A percentile compares a stretch with the other conserved stretches of the same genome.
phyloP scores from a whole-genome alignment of 2,797 vertebrate genomes.

The Periophthalmus magnuspinnatus region DNA sequence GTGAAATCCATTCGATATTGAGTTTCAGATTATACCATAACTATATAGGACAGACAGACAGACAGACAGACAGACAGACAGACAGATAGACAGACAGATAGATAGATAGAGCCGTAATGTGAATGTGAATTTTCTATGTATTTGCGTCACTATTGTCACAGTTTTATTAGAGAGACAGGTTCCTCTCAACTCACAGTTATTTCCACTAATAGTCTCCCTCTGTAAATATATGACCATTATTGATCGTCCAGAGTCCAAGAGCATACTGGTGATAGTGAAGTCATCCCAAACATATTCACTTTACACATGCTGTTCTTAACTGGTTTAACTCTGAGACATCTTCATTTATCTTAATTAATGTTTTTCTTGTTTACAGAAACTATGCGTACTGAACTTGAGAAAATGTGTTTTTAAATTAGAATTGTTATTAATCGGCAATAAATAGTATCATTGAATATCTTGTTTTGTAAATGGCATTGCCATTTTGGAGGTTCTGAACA shows the following conservation, averaged over 20 bases:
- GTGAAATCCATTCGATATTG: no score
- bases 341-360: background rate
- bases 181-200: constrained; percentile 24
- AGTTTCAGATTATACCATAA: no score
- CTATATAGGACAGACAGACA: no score
- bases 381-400: background rate
- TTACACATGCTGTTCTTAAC: background rate
- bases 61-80: no score
- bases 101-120: no score
- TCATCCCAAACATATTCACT: constrained; percentile 50
- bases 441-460: no score
- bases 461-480: constrained; percentile 4
- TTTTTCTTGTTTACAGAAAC: background rate
- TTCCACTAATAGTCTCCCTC: constrained; percentile 34
- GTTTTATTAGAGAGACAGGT: constrained; percentile 15
- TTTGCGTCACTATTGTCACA: constrained; percentile 27
- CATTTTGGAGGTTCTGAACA: constrained; percentile 33
- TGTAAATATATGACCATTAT: constrained; percentile 67
- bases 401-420: background rate
- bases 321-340: background rate
- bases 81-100: no score
- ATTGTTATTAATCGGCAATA: no score
- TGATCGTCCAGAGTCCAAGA: constrained; percentile 72
- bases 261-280: constrained; percentile 46
- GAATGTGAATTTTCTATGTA: background rate